phyloP scores from a whole-genome alignment of 2,888 invertebrate species.

The Thysanoteuthis rhombus region DNA sequence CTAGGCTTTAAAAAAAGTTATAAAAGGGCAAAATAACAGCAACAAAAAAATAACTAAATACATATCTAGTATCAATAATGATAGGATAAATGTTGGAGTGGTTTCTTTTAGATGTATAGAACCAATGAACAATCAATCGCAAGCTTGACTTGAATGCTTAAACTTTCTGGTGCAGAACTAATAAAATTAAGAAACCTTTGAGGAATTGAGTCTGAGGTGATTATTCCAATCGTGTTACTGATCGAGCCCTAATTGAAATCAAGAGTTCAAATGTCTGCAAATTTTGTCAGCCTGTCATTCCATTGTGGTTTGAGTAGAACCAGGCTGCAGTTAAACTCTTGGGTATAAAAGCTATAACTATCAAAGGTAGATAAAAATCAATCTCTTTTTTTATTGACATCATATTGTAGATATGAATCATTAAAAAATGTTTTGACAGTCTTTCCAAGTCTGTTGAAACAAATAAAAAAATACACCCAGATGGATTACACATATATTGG shows the following conservation, averaged over 20 bases:
- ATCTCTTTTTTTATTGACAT: too few species aligned
- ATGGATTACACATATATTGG: too few species aligned
- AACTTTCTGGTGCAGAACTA: not conserved
- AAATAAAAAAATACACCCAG: too few species aligned
- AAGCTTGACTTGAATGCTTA: not conserved
- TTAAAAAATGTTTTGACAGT: too few species aligned
- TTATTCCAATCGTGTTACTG: not conserved
- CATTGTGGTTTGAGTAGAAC: not conserved
- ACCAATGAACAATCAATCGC: not conserved
- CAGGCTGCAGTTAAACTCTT: not conserved
- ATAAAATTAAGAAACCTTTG: not conserved
- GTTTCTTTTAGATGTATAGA: not conserved
- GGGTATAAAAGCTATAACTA: not conserved
- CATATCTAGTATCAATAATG: not conserved
- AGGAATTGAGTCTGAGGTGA: not conserved
- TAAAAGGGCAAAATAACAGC: not conserved
- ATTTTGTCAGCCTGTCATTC: not conserved
- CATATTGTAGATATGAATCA: too few species aligned
- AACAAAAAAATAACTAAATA: not conserved
- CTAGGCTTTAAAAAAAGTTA: not conserved
- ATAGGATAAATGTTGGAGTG: not conserved
- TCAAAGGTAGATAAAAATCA: not conserved
- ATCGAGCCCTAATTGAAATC: not conserved
- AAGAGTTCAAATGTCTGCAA: not conserved
- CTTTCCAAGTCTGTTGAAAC: too few species aligned